Evolutionary conservation across 1,140 invertebrate species (phyloP).

Genomic region (Arion vulgaris): DNA sequence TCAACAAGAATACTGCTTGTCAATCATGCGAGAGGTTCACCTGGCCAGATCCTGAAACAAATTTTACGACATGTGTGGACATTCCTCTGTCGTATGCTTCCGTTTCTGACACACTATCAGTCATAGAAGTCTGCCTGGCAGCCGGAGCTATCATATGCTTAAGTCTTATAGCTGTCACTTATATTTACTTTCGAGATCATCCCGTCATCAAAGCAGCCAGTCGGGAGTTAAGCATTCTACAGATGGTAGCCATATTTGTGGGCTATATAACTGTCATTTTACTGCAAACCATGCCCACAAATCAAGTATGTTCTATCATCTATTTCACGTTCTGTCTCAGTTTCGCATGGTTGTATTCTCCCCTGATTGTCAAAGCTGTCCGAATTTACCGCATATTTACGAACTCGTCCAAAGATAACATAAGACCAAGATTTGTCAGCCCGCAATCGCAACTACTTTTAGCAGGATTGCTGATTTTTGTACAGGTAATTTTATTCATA

Average conservation of each 20-base stretch:
- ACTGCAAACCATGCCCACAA: slow-evolving; percentile 79
- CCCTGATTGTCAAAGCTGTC: slow-evolving; percentile 92
- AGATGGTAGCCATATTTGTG: slow-evolving; percentile 88
- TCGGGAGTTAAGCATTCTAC: slow-evolving; percentile 88
- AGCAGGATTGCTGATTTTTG: slow-evolving; percentile 41
- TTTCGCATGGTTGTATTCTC: slow-evolving; percentile 92
- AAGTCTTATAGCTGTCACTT: slow-evolving; percentile 75
- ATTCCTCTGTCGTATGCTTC: slow-evolving; percentile 43
- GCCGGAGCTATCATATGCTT: slow-evolving; percentile 71
- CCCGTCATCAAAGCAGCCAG: slow-evolving; percentile 92
- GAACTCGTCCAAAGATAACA: slow-evolving; percentile 74
- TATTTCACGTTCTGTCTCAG: slow-evolving; percentile 85
- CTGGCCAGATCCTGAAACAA: slow-evolving; percentile 70
- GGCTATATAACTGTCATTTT: slow-evolving; percentile 92
- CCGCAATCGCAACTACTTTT: slow-evolving; percentile 51
- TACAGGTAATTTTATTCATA: too few relatives aligned
- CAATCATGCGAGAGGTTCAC: slow-evolving; percentile 38
- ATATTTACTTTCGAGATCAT: slow-evolving; percentile 85
- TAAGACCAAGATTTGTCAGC: slow-evolving; percentile 45
- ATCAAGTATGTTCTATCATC: slow-evolving; percentile 72
- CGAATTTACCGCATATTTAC: slow-evolving; percentile 92
- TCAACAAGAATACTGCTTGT: slow-evolving; percentile 47
- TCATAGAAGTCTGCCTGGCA: slow-evolving; percentile 73
- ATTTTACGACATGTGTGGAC: slow-evolving; percentile 75
- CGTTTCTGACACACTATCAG: slow-evolving; percentile 59